phyloP scores from a whole-genome alignment of 2,797 vertebrate species.

The Cyprinodon diabolis region DNA sequence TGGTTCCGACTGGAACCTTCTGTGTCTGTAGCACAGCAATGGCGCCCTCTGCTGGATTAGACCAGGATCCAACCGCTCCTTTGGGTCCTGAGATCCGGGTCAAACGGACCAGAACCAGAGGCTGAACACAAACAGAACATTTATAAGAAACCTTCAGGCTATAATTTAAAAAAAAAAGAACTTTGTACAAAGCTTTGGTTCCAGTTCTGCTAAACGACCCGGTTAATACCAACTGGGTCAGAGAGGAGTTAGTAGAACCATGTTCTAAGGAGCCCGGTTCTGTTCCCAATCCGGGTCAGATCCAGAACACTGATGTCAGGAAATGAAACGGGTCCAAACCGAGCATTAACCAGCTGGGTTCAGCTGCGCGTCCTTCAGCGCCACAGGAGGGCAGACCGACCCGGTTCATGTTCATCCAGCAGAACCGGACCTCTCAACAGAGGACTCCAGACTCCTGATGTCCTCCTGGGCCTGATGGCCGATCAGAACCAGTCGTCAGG shows the following conservation, averaged over 20 bases:
- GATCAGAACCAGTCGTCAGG: too few relatives aligned
- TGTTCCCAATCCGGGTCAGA: conserved; percentile 24
- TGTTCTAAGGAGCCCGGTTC: conserved; percentile 11
- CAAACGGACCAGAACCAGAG: background rate
- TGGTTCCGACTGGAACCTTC: too few relatives aligned
- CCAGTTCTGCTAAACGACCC: conserved; percentile 30
- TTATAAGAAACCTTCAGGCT: conserved; percentile 15
- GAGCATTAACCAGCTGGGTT: too few relatives aligned
- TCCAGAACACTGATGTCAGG: too few relatives aligned
- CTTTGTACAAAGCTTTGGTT: conserved; percentile 73
- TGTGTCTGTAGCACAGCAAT: too few relatives aligned
- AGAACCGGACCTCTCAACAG: too few relatives aligned
- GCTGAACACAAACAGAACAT: conserved; percentile 4
- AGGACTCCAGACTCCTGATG: too few relatives aligned
- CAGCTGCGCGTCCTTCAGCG: too few relatives aligned
- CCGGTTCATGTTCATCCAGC: too few relatives aligned
- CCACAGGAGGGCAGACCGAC: too few relatives aligned
- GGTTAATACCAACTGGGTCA: background rate
- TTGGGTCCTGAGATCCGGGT: conserved; percentile 12
- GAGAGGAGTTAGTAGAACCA: conserved; percentile 47
- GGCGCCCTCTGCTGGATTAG: conserved; percentile 2
- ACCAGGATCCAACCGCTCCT: background rate
- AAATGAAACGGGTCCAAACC: too few relatives aligned
- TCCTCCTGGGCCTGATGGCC: too few relatives aligned
- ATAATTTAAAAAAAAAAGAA: conserved; percentile 29